These are phyloP conservation scores for Butorides virescens DNA, from an alignment of 2,113 vertebrate species.

Conservation along the genomic window DNA sequence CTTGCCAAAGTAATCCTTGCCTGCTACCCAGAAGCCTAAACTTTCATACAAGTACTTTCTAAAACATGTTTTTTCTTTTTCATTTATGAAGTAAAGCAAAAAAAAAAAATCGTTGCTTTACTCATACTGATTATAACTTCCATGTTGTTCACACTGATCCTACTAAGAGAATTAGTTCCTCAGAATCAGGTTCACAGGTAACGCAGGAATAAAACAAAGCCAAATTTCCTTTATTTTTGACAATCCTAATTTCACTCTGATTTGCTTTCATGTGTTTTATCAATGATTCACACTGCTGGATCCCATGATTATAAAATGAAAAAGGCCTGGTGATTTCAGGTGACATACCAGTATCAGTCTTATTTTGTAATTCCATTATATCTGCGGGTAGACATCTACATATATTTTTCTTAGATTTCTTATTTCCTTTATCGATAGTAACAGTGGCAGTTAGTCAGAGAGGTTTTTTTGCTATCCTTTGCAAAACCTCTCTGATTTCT, in stretches of 20 bases:
- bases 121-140: background rate
- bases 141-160: background rate
- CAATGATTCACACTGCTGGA: background rate
- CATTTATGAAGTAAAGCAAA: background rate
- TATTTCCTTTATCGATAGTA: background rate
- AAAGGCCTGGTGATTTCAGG: background rate
- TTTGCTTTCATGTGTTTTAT: background rate
- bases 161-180: background rate
- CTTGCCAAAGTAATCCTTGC: conserved; percentile 6
- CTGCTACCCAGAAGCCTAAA: background rate
- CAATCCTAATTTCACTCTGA: background rate
- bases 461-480: background rate
- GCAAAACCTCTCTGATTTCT: background rate
- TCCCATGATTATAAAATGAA: background rate
- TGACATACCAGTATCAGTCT: background rate
- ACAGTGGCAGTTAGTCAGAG: background rate
- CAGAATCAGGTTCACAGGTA: background rate
- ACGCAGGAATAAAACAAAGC: background rate
- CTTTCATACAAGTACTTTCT: background rate
- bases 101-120: background rate
- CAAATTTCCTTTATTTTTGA: background rate
- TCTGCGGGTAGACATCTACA: background rate
- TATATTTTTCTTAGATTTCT: background rate
- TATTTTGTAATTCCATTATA: background rate
- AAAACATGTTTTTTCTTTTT: background rate